These are phyloP conservation scores for Alces alces DNA, from an alignment of 2,113 vertebrate genomes.

Conservation along the genomic window DNA sequence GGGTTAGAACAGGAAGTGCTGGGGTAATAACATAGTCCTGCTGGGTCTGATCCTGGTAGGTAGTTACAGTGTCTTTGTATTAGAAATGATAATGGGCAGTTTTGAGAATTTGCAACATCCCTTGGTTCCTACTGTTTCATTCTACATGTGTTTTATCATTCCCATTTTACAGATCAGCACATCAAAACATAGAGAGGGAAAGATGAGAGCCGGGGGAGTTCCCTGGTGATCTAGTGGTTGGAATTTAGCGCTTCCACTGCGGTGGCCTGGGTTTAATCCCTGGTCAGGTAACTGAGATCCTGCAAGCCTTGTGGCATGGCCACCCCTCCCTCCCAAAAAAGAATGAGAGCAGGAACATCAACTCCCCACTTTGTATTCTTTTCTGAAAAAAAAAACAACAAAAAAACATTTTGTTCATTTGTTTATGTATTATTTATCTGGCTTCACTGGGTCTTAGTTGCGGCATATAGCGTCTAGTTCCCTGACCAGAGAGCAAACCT, in stretches of 20 bases:
- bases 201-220: background rate
- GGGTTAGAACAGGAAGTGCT: background rate
- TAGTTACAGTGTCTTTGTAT: background rate
- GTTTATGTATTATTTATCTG: background rate
- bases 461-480: background rate
- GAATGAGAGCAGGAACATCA: background rate
- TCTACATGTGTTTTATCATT: background rate
- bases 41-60: background rate
- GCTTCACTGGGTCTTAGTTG: background rate
- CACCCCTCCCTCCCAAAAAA: background rate
- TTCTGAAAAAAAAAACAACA: background rate
- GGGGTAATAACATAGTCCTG: fast-evolving
- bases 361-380: background rate
- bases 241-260: background rate
- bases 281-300: background rate
- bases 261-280: background rate
- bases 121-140: background rate
- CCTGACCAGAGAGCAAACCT: background rate
- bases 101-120: background rate
- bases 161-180: background rate
- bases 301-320: background rate
- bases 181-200: background rate
- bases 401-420: too few relatives aligned
- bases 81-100: background rate
- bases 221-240: background rate